A percentile compares a stretch with the other conserved stretches of the same genome.
These are phyloP conservation scores for Lobophora halterata DNA, from an alignment of 2,888 invertebrate genomes.

Conservation along the genomic window DNA sequence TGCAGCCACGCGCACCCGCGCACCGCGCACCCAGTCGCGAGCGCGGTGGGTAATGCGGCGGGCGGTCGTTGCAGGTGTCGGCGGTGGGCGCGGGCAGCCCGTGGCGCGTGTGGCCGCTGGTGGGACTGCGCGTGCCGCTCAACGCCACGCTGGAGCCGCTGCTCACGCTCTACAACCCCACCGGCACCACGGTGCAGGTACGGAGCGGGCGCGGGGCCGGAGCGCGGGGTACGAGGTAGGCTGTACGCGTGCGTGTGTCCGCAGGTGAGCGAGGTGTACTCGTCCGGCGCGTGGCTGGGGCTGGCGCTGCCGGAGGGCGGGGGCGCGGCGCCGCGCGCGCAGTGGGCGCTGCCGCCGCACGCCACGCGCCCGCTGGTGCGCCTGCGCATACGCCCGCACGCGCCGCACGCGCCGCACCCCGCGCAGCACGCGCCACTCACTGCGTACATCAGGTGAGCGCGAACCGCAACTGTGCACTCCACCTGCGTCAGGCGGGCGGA, in stretches of 20 bases:
- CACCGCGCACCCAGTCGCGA: not conserved
- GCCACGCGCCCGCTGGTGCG: constrained; percentile 93
- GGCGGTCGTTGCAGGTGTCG: constrained; percentile 80
- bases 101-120: constrained; percentile 94
- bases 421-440: not conserved
- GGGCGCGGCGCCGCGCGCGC: constrained; percentile 87
- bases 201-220: not conserved
- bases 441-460: constrained; percentile 16
- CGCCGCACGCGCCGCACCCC: constrained; percentile 5
- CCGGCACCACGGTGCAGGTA: constrained; percentile 90
- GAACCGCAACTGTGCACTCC: no score
- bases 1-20: no score
- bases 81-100: constrained; percentile 94
- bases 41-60: not conserved
- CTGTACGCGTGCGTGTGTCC: constrained; percentile 15
- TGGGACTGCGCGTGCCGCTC: constrained; percentile 93
- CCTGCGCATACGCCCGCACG: constrained; percentile 83
- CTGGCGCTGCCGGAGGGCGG: constrained; percentile 92
- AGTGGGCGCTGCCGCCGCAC: constrained; percentile 95
- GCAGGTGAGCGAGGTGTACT: constrained; percentile 89
- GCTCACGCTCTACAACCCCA: constrained; percentile 97
- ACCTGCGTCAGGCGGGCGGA: no score
- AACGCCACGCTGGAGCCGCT: constrained; percentile 94
- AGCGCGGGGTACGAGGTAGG: not conserved
- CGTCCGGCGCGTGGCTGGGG: constrained; percentile 95